Conservation (phyloP, 2,888 invertebrate species). For the Caenorhabditis sp. region DNA sequence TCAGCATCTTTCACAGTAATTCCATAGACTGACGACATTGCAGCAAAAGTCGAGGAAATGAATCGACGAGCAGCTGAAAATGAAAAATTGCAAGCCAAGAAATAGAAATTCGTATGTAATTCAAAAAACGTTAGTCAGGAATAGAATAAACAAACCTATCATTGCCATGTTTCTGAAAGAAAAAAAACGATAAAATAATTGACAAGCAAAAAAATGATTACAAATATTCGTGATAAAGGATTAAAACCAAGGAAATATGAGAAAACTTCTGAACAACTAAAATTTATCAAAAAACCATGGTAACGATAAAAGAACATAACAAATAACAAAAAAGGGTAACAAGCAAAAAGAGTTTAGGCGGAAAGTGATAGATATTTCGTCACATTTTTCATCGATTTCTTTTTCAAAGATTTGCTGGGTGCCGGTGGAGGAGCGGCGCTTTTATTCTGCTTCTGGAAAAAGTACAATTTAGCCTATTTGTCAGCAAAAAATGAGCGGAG, state of each 20-base stretch:
- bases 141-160: slow-evolving; percentile 4
- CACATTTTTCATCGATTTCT: slow-evolving; percentile 45
- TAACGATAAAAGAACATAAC: slow-evolving; percentile 4
- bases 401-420: slow-evolving; percentile 31
- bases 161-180: slow-evolving; percentile 2
- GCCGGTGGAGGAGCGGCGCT: slow-evolving; percentile 5
- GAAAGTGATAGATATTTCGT: slow-evolving; percentile 42
- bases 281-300: background rate
- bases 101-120: background rate
- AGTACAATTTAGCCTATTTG: background rate
- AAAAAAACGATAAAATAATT: background rate
- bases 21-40: slow-evolving; percentile 44
- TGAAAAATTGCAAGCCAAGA: background rate
- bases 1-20: slow-evolving; percentile 78
- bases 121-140: background rate
- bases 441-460: background rate
- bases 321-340: slow-evolving; percentile 6
- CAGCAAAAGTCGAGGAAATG: slow-evolving; percentile 17
- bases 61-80: slow-evolving; percentile 38
- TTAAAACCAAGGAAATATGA: background rate
- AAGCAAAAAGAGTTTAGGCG: slow-evolving; percentile 9
- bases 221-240: background rate
- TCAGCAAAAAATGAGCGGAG: background rate
- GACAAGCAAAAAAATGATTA: background rate
- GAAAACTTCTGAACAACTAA: background rate